Evolutionary conservation across 2,113 vertebrate species (phyloP).

Genomic region (Passer montanus): DNA sequence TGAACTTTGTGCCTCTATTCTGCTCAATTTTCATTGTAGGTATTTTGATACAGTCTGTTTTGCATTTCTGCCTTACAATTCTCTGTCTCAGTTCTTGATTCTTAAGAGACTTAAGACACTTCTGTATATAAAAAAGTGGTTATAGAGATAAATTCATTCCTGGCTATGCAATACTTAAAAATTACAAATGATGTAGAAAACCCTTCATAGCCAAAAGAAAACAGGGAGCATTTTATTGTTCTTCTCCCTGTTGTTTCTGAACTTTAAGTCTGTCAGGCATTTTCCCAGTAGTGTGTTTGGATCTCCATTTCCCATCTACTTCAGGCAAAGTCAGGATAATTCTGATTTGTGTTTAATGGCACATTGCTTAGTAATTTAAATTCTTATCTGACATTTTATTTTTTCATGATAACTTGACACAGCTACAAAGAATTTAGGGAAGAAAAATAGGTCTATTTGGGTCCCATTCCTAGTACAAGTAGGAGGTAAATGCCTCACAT

Average conservation of each 20-base stretch:
- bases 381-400: neutral
- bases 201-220: rapidly evolving
- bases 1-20: neutral
- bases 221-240: neutral
- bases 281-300: neutral
- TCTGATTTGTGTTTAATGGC: neutral
- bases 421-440: neutral
- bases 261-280: neutral
- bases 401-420: neutral
- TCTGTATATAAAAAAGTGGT: neutral
- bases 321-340: neutral
- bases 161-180: neutral
- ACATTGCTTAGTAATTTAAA: neutral
- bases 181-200: neutral
- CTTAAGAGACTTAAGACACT: neutral
- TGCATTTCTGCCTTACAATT: neutral
- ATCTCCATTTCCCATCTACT: neutral
- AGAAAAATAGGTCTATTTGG: neutral
- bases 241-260: neutral
- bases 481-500: neutral
- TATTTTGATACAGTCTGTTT: neutral
- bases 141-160: neutral
- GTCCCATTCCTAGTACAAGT: neutral
- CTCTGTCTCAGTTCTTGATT: neutral
- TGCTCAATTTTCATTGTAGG: neutral